Percentiles rank a stretch among this genome's conserved stretches.
Evolutionary conservation across 2,888 invertebrate species (phyloP).

Genomic region (Polymixis lichenea): DNA sequence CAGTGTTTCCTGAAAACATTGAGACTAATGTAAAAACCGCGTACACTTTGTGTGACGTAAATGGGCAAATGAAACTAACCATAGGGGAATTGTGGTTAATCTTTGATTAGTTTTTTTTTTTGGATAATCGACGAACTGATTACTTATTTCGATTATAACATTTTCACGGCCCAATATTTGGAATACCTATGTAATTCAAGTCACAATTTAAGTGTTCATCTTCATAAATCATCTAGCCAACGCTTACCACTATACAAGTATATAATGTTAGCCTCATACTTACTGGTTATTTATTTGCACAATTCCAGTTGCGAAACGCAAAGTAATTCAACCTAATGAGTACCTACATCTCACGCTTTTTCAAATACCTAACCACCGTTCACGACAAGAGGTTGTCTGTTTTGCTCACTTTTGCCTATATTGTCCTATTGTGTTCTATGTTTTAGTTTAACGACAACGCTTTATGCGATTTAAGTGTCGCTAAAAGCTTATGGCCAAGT

Average conservation of each 20-base stretch:
- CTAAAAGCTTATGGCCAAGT: constrained; percentile 55
- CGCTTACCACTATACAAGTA: background rate
- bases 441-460: constrained; percentile 47
- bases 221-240: constrained; percentile 20
- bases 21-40: constrained; percentile 3
- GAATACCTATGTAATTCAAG: background rate
- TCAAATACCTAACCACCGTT: constrained; percentile 36
- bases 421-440: constrained; percentile 39
- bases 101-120: background rate
- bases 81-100: no score
- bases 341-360: constrained; percentile 17
- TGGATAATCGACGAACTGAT: background rate
- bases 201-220: constrained; percentile 2
- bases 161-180: constrained; percentile 6
- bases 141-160: background rate
- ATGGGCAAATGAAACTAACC: background rate
- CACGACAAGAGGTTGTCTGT: constrained; percentile 23
- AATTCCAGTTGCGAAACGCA: constrained; percentile 18
- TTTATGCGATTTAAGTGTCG: constrained; percentile 38
- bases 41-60: background rate
- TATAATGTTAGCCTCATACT: background rate
- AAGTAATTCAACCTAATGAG: constrained; percentile 18
- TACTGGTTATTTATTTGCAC: constrained; percentile 11
- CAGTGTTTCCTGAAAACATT: constrained; percentile 31
- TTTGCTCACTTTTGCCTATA: constrained; percentile 14